Conservation (phyloP, 2,113 vertebrate species). For the Osmerus eperlanus region DNA sequence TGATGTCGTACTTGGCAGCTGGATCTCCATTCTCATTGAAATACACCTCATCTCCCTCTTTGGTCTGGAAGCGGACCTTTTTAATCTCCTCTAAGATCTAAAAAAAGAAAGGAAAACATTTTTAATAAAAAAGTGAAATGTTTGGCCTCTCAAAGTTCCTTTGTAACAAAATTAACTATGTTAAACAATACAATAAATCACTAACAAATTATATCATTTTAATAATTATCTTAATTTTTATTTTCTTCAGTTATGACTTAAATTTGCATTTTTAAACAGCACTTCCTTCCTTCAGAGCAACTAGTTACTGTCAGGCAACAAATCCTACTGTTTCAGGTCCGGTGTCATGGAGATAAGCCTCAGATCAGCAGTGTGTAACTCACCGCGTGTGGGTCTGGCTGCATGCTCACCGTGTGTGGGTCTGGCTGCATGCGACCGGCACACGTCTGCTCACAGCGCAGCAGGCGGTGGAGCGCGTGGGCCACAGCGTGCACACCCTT, state of each 20-base stretch:
- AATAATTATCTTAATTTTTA: too few species aligned
- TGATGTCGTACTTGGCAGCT: constrained; percentile 68
- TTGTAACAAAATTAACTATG: background rate
- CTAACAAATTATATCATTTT: too few species aligned
- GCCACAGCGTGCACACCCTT: constrained; percentile 70
- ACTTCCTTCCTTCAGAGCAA: too few species aligned
- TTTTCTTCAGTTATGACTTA: too few species aligned
- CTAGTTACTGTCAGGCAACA: too few species aligned
- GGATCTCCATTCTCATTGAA: constrained; percentile 68
- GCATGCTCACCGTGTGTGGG: constrained; percentile 24
- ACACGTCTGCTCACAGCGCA: constrained; percentile 59
- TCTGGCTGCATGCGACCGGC: constrained; percentile 35
- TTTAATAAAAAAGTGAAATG: background rate
- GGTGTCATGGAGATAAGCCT: too few species aligned
- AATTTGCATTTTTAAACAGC: too few species aligned
- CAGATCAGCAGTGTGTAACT: constrained; percentile 4
- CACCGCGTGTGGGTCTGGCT: constrained; percentile 51
- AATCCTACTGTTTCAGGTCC: too few species aligned
- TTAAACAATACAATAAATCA: too few species aligned
- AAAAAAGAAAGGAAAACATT: background rate
- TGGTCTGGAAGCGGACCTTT: constrained; percentile 61
- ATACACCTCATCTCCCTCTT: constrained; percentile 65
- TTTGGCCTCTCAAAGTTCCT: background rate
- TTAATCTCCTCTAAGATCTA: constrained; percentile 61
- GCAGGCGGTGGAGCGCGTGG: constrained; percentile 59